Evolutionary conservation across 1,140 invertebrate genomes (phyloP), one percentile per base, ranked within the genome.

Genomic region (Drosophila eugracilis): DNA sequence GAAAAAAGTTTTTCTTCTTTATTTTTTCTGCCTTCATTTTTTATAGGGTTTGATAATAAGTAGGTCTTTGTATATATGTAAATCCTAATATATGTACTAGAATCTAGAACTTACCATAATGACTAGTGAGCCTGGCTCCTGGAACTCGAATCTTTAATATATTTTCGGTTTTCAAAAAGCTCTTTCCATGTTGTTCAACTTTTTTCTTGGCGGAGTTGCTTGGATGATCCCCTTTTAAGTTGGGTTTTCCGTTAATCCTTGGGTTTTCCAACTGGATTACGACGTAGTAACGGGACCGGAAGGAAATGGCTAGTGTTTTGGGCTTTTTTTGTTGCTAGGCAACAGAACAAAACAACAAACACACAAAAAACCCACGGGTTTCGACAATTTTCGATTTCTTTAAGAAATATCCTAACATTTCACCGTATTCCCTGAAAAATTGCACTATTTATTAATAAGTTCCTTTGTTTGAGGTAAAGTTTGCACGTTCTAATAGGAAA

Each of bases 271-370:
- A 67, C 22, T 67, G 60, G 45, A 67, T 67, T 67, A 67, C 62
- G 60, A 63, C 47, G 65, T 54, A 71, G 45, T 76, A 89, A 78
- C 67, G 55, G 62, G 78, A 84, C 84, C 84, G 83, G 84, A 88
- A 88, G 83, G 83, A 86, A 80, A 66, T 86, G 52, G 72, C 79
- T 42, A 67, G 84, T 79, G 81, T 86, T 86, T 86, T 80, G 77
- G 41, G 70, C 24, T 30, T 65, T 77, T 77, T 86, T 78, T 71
- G 83, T 88, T 88, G 80, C 83, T 78, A 88, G 79, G 84, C 66
- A 88, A 88, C 83, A 85, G 54, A 32, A 19, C 15, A 32, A 47
- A 84, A 79, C 81, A 84, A 84, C 75, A 79, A 75, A 75, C 67
- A 77, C 57, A 52, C 53, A 44, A 36, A 26, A 75, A 71, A 67